Base-by-base conservation (phyloP, 2,888 invertebrate genomes). In the Metellina segmentata region DNA sequence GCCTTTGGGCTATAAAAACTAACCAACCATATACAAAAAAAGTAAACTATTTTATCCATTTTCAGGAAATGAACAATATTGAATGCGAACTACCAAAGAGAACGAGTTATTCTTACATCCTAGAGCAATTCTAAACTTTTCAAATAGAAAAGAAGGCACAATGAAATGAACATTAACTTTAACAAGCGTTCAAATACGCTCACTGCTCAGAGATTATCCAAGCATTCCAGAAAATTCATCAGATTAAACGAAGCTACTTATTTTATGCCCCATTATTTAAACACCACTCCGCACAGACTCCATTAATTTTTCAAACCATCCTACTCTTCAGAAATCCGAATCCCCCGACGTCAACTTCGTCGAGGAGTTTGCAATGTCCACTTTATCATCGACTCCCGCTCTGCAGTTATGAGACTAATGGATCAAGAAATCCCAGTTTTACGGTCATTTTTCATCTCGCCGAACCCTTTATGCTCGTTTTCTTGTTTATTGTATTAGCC, bases 401-500 rank as follows among this genome's bases (percentile, higher is more conserved):
- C 71, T 6, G 70, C 16, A 48, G 82, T 72, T 52, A 34, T 20
- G 74, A 51, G 34, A 16, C 77, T 78, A 86, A 86, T 70, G 85
- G 77, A 49, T 70, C 49, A 51, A 86, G 70, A 77, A 86, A 75
- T 77, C 61, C 75, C 85, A 53, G 69, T 75, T 86, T 75, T 72
- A 75, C 53, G 85, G 74, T 85, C 85, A 61, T 85, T 85, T 74
- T 85, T 85, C 85, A 85, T 85, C 85, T 72, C 51, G 49, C 72
- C 52, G 52, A 34, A 52, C 74, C 74, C 85, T 85, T 85, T 85
- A 85, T 85, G 75, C 75, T 20, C 74, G 34, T 85, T 53, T 75
- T 48, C 85, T 53, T 86, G 85, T 86, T 86, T 86, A 86, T 86
- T 77, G 85, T 78, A 85, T 86, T 86, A 78, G 77, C 78, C 77